Conservation (phyloP, 1,140 invertebrate genomes). For the Lycorma delicatula region DNA sequence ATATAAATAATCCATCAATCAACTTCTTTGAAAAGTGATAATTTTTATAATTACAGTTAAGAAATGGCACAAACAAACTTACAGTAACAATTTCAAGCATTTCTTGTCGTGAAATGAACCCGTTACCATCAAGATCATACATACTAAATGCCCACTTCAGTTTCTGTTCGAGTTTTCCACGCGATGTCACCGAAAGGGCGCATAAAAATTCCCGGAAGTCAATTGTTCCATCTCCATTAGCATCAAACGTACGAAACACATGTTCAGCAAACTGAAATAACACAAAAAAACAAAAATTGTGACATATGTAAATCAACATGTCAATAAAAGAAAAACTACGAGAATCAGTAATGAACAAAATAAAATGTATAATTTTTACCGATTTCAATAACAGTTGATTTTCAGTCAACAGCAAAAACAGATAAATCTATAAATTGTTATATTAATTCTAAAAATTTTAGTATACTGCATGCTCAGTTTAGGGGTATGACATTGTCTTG, state of each 20-base stretch:
- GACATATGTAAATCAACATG: conserved; percentile 4
- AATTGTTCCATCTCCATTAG: conserved; percentile 94
- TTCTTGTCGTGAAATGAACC: conserved; percentile 89
- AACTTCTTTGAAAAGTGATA: no score
- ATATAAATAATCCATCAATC: no score
- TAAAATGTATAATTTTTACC: no score
- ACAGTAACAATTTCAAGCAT: conserved; percentile 96
- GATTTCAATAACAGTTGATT: no score
- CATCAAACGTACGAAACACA: conserved; percentile 96
- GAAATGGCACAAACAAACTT: conserved; percentile 38
- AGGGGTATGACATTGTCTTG: no score
- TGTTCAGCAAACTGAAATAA: conserved; percentile 84
- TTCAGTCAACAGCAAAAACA: no score
- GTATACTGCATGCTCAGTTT: no score
- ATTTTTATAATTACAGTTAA: conserved; percentile 13
- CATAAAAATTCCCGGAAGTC: conserved; percentile 97
- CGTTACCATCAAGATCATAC: conserved; percentile 92
- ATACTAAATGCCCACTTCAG: conserved; percentile 97
- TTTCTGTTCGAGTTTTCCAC: conserved; percentile 95
- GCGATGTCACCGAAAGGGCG: conserved; percentile 88
- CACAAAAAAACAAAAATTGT: conserved; percentile 9
- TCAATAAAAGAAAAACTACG: not conserved
- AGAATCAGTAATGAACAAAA: no score
- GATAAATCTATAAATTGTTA: no score
- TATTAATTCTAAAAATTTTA: no score